Evolutionary conservation across 2,888 invertebrate species (phyloP), one percentile per base, ranked within the genome.

Genomic region (Drosophila mimica): DNA sequence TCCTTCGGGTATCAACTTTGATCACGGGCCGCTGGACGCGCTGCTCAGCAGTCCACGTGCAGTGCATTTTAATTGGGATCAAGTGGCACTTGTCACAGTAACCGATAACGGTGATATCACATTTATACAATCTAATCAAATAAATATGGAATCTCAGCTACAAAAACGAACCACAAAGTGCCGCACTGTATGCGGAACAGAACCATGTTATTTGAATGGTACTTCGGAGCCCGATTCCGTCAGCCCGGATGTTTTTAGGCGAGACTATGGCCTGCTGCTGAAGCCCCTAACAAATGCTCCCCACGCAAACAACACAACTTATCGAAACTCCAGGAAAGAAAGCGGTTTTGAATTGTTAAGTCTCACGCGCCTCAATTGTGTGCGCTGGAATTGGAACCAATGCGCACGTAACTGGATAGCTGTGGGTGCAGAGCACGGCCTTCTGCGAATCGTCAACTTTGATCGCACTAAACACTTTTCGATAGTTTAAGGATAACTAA

Each of bases 381-480:
- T 92, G 38, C 84, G 88, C 28, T 92, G 88, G 68, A 93, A 93
- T 81, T 79, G 84, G 51, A 93, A 93, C 76, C 33, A 53, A 34
- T 62, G 72, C 4, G 85, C 81, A 6, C 68, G 78, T 9, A 64
- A 81, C 34, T 87, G 92, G 69, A 64, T 91, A 53, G 93, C 93
- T 13, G 67, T 87, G 25, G 93, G 93, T 13, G 92, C 92, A 58
- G 92, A 93, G 66, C 92, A 92, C 70, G 93, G 93, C 25, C 79
- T 93, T 33, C 20, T 93, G 20, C 88, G 93, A 15, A 79, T 92
- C 20, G 34, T 91, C 4, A 67, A 84, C 48, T 91, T 86, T 38
- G 34, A 71, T 11, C 57, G 63, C 25, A 69, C 81, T 0, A 69
- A 72, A 59, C 69, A 74, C 60, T 78, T 72, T 46, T 28, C 71